Base-by-base conservation (phyloP, 2,113 vertebrate genomes). In the Thunnus thynnus region DNA sequence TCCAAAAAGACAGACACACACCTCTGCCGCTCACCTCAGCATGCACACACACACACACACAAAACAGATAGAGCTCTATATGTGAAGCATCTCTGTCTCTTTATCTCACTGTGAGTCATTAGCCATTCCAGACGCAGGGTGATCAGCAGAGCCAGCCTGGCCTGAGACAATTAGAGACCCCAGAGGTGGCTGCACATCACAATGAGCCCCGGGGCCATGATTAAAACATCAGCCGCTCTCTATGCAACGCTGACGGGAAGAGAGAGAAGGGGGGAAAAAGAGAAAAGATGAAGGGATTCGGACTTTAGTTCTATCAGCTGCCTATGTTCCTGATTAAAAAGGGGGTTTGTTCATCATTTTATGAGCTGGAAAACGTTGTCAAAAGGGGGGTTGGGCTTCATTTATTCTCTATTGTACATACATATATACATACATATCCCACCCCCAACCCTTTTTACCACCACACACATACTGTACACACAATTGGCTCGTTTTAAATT, bases 81-180 rank as follows among this genome's bases (percentile, higher is more conserved):
- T 75, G 46, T 78, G 84, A 79, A 81, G 77, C 82, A 10, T 79
- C 74, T 82, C 84, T 82, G 75, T 85, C 65, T 78, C 77, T 88
- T 80, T 65, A 63, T 56, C 84, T 89, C 68, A 51, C 86, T 22
- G 74, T 61, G 91, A 93, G 90, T 93, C 90, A 94, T 94, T 94
- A 93, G 86, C 92, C 90, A 94, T 94, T 93, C 93, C 91, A 91
- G 92, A 93, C 92, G 88, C 82, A 89, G 90, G 91, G 90, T 92
- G 92, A 93, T 93, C 93, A 93, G 88, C 87, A 77, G 93, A 91
- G 91, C 86, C 92, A 85, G 90, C 76, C 91, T 91, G 93, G 90
- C 80, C 93, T 86, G 92, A 93, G 91, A 94, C 93, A 94, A 94
- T 94, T 93, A 94, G 93, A 93, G 91, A 93, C 89, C 93, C 87